phyloP scores from a whole-genome alignment of 2,113 vertebrate species.

The Microtus richardsoni region DNA sequence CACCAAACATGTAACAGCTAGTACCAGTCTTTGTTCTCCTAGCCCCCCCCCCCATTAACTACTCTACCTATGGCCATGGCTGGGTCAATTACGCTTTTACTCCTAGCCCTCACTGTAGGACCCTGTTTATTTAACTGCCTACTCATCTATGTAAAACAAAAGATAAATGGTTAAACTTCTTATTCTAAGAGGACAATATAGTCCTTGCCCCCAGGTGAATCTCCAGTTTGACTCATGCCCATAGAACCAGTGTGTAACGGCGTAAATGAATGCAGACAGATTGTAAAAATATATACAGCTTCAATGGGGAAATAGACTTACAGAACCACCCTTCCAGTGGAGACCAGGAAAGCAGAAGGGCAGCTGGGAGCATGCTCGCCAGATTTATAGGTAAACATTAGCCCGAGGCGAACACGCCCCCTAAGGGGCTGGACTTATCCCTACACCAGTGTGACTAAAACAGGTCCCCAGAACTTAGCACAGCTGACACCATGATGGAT shows the following conservation, averaged over 20 bases:
- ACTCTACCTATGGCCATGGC: neutral
- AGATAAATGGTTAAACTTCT: neutral
- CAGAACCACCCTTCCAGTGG: too few relatives aligned
- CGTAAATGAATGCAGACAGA: too few relatives aligned
- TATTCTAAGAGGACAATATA: neutral
- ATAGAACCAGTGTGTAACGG: too few relatives aligned
- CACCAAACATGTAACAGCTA: neutral
- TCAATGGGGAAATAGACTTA: too few relatives aligned
- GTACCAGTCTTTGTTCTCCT: neutral
- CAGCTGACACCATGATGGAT: neutral
- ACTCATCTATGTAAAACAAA: neutral
- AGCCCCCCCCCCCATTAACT: neutral
- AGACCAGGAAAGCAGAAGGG: too few relatives aligned
- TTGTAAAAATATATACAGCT: too few relatives aligned
- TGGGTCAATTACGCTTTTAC: neutral
- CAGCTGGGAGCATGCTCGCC: too few relatives aligned
- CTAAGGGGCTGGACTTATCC: too few relatives aligned
- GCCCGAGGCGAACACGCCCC: too few relatives aligned
- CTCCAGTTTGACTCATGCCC: neutral
- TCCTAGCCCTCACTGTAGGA: neutral
- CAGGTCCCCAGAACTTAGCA: neutral
- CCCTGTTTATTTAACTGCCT: neutral
- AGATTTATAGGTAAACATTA: too few relatives aligned
- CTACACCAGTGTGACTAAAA: neutral
- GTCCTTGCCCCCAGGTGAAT: neutral